These are phyloP conservation scores for Psettodes erumei DNA, from an alignment of 2,113 vertebrate species.

Conservation along the genomic window DNA sequence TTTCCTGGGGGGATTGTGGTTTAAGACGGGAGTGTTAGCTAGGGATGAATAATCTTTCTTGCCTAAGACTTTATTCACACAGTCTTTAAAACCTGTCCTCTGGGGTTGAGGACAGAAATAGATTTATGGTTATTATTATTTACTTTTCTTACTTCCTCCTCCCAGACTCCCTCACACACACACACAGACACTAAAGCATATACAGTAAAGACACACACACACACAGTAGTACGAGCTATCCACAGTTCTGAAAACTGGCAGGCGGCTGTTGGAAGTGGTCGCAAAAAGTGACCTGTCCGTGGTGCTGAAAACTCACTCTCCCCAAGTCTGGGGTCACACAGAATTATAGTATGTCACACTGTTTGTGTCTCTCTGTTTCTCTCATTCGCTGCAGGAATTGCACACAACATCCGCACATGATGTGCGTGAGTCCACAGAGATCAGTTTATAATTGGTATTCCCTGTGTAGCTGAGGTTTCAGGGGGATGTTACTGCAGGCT, in stretches of 20 bases:
- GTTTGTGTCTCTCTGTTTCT: slow-evolving; percentile 28
- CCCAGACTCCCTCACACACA: not conserved
- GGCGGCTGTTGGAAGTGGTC: slow-evolving; percentile 4
- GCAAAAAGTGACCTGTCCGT: slow-evolving; percentile 51
- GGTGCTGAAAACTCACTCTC: slow-evolving; percentile 56
- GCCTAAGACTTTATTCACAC: slow-evolving; percentile 74
- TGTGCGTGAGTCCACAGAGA: slow-evolving; percentile 29
- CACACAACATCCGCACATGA: slow-evolving; percentile 45
- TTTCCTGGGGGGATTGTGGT: slow-evolving; percentile 38
- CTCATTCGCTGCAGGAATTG: slow-evolving; percentile 14
- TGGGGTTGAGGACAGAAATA: slow-evolving; percentile 57
- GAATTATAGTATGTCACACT: slow-evolving; percentile 13
- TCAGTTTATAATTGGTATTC: slow-evolving; percentile 67
- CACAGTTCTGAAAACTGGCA: slow-evolving; percentile 52
- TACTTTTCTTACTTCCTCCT: slow-evolving; percentile 39
- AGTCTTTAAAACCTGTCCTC: slow-evolving; percentile 72
- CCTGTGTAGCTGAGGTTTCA: slow-evolving; percentile 61
- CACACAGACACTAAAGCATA: slow-evolving; percentile 7
- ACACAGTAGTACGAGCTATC: slow-evolving; percentile 45
- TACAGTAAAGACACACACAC: not conserved
- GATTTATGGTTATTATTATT: slow-evolving; percentile 77
- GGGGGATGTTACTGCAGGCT: slow-evolving; percentile 47
- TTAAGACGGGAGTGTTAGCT: slow-evolving; percentile 60
- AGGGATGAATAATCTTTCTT: slow-evolving; percentile 70
- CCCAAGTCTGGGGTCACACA: not conserved